A percentile compares a stretch with the other conserved stretches of the same genome.
Evolutionary conservation across 2,888 invertebrate genomes (phyloP).

Genomic region (Callimorpha dominula): DNA sequence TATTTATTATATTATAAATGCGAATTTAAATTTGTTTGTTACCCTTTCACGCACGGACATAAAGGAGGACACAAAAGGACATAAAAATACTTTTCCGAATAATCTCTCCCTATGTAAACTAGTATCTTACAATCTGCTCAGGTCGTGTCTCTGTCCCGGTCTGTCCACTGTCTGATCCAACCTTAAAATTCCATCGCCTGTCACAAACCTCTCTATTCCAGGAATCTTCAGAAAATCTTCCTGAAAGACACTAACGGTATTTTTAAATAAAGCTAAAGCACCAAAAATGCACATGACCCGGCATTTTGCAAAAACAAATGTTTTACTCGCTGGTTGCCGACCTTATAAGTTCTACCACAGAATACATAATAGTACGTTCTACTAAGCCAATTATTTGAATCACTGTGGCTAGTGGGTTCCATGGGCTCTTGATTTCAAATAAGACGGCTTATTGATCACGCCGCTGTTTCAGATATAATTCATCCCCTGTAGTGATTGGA

Average conservation of each 20-base stretch:
- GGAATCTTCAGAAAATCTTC: not conserved
- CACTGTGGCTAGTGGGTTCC: not conserved
- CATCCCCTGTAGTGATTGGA: not conserved
- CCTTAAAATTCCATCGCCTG: not conserved
- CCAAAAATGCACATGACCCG: no score
- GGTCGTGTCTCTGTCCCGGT: no score
- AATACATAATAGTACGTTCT: no score
- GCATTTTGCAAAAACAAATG: not conserved
- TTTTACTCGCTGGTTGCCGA: not conserved
- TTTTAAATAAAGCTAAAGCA: not conserved
- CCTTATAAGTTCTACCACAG: no score
- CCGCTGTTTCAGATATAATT: not conserved
- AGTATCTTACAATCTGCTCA: not conserved
- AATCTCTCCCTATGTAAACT: no score
- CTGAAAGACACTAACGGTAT: not conserved
- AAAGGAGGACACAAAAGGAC: no score
- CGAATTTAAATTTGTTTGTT: no score
- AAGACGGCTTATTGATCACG: not conserved
- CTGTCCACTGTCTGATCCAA: not conserved
- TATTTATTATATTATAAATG: no score
- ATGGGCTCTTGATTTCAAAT: not conserved
- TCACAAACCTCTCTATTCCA: not conserved
- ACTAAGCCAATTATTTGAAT: not conserved
- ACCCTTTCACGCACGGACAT: no score
- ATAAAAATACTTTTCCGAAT: no score